Percentiles rank a stretch among this genome's conserved stretches.
These are phyloP conservation scores for Trinorchestia longiramus DNA, from an alignment of 1,140 invertebrate species.

Conservation along the genomic window DNA sequence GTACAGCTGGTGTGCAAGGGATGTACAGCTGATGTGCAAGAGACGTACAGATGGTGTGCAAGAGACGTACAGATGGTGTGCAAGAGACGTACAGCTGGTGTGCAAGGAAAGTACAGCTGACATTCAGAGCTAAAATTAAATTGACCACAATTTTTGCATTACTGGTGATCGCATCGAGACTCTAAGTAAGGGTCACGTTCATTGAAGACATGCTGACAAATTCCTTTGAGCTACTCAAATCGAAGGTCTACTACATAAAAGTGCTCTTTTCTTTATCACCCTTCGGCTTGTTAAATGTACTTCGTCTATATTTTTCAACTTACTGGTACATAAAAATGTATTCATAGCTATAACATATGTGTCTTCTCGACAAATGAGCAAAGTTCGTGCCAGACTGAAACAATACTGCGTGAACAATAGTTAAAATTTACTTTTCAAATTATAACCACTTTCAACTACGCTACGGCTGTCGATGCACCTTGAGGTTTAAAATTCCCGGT, in stretches of 20 bases:
- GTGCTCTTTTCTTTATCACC: not conserved
- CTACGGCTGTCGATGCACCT: too few species aligned
- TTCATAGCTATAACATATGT: not conserved
- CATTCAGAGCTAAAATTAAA: not conserved
- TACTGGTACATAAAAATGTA: not conserved
- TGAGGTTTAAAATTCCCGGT: not conserved
- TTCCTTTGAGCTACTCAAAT: not conserved
- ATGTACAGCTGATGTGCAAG: too few species aligned
- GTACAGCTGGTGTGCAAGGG: too few species aligned
- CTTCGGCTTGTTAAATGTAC: not conserved
- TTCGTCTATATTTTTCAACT: not conserved
- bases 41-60: too few species aligned
- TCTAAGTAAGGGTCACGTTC: not conserved
- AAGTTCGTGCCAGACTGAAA: not conserved
- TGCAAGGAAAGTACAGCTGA: not conserved
- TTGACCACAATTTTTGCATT: not conserved
- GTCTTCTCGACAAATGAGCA: not conserved
- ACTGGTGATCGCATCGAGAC: not conserved
- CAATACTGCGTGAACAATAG: too few species aligned
- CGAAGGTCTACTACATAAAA: not conserved
- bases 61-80: too few species aligned
- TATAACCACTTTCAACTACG: too few species aligned
- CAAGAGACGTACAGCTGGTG: not conserved
- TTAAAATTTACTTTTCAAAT: too few species aligned
- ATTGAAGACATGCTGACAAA: not conserved